Base-by-base conservation (phyloP, 2,888 invertebrate species). In the Lamproptera curius region DNA sequence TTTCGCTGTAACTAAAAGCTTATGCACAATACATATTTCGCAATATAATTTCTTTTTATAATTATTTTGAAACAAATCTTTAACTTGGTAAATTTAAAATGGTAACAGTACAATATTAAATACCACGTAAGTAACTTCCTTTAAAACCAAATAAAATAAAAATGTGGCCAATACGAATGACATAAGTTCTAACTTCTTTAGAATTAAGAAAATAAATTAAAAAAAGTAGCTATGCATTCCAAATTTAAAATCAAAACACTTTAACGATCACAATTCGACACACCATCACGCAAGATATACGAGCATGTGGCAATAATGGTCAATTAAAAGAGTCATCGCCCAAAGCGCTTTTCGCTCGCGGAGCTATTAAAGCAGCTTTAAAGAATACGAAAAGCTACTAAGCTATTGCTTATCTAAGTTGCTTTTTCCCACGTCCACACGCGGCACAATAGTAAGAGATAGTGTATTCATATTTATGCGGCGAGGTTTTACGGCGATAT, bases 391-490 rank as follows among this genome's bases (percentile, higher is more conserved):
- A n/a, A n/a, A 52, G 52, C 41, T 52, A 48, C 53, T 53, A 51
- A 55, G 43, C 52, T 50, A 49, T 50, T 53, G 50, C 50, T 55
- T 52, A 58, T 57, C 52, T 50, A 38, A 51, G 46, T 48, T 51
- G 37, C 38, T n/a, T 44, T 48, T 54, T 53, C 56, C 49, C 56
- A 58, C 54, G 51, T 51, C 50, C 37, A 38, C 38, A 45, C 28
- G 33, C 33, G 36, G 46, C 46, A 45, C 54, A 58, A 60, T 56
- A 54, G 56, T 50, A 44, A 42, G 52, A 52, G 50, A 54, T 58
- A 53, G 54, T 71, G 69, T 73, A 70, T 73, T 72, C 67, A 78
- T 73, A 70, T 76, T 67, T 72, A 73, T 68, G 67, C 64, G 65
- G 58, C 53, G 63, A 62, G 62, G 62, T 57, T 63, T 68, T 70